Evolutionary conservation across 2,113 vertebrate genomes (phyloP).

Genomic region (Struthidea cinerea): DNA sequence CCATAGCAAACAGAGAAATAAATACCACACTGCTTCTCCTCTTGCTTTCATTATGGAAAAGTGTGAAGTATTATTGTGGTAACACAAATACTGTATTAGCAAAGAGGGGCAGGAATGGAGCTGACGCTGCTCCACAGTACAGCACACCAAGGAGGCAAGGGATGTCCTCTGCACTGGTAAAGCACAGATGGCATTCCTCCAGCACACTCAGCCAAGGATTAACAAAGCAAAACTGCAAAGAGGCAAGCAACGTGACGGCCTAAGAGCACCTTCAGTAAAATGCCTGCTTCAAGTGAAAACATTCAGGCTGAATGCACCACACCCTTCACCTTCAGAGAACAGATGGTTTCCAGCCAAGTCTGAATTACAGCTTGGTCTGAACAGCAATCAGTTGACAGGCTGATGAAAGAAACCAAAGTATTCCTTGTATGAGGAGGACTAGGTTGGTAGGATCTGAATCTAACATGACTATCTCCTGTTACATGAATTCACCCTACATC

Average conservation of each 20-base stretch:
- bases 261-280: background rate
- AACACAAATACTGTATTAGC: background rate
- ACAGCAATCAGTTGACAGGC: background rate
- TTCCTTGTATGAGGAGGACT: background rate
- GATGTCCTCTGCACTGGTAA: background rate
- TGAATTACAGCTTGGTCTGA: background rate
- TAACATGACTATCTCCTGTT: background rate
- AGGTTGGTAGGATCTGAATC: background rate
- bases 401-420: background rate
- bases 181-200: background rate
- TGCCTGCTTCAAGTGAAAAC: background rate
- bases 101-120: background rate
- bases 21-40: background rate
- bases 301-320: background rate
- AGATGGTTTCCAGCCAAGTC: background rate
- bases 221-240: background rate
- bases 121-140: background rate
- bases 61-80: background rate
- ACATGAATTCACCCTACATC: background rate
- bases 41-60: background rate
- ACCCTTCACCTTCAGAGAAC: background rate
- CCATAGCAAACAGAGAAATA: constrained; percentile 12
- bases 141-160: background rate
- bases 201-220: background rate
- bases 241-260: background rate